Base-by-base conservation (phyloP, 37 sponge, comb jelly and placozoan genomes). In the Oscarella lobularis region DNA sequence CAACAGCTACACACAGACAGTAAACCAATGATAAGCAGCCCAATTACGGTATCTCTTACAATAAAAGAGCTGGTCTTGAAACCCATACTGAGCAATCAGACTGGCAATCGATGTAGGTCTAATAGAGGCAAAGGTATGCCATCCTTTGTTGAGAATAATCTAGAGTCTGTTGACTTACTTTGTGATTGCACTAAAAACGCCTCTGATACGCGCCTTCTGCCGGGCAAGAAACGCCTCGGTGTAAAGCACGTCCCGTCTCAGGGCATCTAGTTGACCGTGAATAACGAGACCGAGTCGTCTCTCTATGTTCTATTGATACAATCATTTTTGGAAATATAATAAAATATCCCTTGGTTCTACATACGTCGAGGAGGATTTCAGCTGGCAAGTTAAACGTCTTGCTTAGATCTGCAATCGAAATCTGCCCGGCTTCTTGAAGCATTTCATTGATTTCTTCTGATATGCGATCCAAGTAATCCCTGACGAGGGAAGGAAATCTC, bases 371-470 rank as follows among this genome's bases (percentile, higher is more conserved):
- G 14, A 92, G 72, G 67, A 83, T 88, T 55, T 78, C 68, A 3
- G 78, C 67, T 1, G 93, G 93, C 30, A 92, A 72, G n/a, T 75
- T 71, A 70, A 92, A 92, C 30, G 41, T 77, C 76, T 80, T 82
- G 75, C 89, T 82, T 31, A 98, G 67, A 1, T 90, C 92, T 30
- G 95, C 73, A 0, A 98, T 40, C n/a, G 73, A 36, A 55, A 88
- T 39, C 6, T 86, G 77, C 1, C 99, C 99, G 38, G 86, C 72
- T 48, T 88, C 87, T 38, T 94, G 89, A 0, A 98, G 82, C 0
- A 67, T 86, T 38, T 98, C 99, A 85, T 94, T 94, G 38, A 98
- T 80, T 67, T 98, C 99, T n/a, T 88, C 86, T 76, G 86, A 84
- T 48, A 94, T 33, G 35, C 35, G 40, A 20, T 78, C 81, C 3